Conservation (phyloP, 2,113 vertebrate genomes). For the Mesoclemmys tuberculata region DNA sequence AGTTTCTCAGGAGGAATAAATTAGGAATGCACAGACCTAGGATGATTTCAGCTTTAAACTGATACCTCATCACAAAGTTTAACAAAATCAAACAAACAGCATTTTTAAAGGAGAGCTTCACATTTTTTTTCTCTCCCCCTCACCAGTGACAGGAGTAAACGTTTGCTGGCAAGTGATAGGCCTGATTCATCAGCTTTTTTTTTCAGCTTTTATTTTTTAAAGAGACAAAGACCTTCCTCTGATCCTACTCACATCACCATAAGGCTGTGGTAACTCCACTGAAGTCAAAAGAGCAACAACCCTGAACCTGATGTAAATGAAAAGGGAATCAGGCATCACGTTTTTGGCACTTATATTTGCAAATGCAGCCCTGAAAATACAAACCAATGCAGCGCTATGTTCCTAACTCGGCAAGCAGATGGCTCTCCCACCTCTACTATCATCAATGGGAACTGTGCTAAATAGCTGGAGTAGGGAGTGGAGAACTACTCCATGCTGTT, state of each 20-base stretch:
- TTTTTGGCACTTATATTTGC: not conserved
- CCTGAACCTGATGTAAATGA: not conserved
- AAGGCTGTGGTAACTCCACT: not conserved
- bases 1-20: not conserved
- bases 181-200: not conserved
- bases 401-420: not conserved
- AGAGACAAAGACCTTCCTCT: not conserved
- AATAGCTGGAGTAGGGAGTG: not conserved
- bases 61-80: not conserved
- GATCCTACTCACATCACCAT: not conserved
- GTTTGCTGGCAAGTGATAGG: not conserved
- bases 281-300: not conserved
- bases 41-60: not conserved
- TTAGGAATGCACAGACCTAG: not conserved
- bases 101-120: not conserved
- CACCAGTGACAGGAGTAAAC: not conserved
- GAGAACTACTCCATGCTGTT: not conserved
- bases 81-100: too few species aligned
- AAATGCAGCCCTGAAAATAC: not conserved
- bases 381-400: rapidly evolving
- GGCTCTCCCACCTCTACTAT: rapidly evolving
- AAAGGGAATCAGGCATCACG: not conserved
- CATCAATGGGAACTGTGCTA: not conserved
- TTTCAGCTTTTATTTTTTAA: not conserved
- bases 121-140: not conserved